Base-by-base conservation (phyloP, 2,113 vertebrate genomes). In the Melanerpes aurifrons region DNA sequence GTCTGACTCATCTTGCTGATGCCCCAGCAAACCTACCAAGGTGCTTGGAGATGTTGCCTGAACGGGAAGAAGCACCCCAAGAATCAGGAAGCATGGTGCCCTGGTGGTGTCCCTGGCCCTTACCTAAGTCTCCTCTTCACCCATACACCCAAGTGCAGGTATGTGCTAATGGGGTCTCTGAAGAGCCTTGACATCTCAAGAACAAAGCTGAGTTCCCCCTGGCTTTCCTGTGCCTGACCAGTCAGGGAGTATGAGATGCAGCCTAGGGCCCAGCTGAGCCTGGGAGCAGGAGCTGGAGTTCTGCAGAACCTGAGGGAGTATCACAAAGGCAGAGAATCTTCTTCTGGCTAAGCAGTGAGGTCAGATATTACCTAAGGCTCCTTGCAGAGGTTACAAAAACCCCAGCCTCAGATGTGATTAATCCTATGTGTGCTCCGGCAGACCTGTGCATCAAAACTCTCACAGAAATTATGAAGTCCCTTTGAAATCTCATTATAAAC, bases 81-180 rank as follows among this genome's bases (percentile, higher is more conserved):
- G 6, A 24, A 63, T 10, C 22, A 74, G 20, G 17, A 67, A 83
- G 12, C 50, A 53, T 24, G 25, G 19, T 69, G 32, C 10, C 22
- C 40, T 35, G 35, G 16, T 73, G 81, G 92, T 94, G 72, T 94
- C 86, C 76, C 2, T 56, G 59, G 63, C 92, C 32, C 87, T 90
- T 37, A 32, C 11, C 12, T 14, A 32, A 61, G 13, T 82, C n/a
- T 40, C 26, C 29, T 57, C 45, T 68, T 26, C 61, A 73, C 17
- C 10, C 40, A 57, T 35, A 59, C 15, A 10, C 9, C 28, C 53
- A 63, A 64, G 26, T 9, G 15, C 25, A 74, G 57, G 24, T 15
- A 47, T 0, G 3, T 22, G 21, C 56, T 2, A 5, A 28, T 21
- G 21, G 29, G 37, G 16, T 62, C 70, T 70, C 57, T 86, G 66